phyloP scores from a whole-genome alignment of 2,113 vertebrate genomes.

The Cettia cetti region DNA sequence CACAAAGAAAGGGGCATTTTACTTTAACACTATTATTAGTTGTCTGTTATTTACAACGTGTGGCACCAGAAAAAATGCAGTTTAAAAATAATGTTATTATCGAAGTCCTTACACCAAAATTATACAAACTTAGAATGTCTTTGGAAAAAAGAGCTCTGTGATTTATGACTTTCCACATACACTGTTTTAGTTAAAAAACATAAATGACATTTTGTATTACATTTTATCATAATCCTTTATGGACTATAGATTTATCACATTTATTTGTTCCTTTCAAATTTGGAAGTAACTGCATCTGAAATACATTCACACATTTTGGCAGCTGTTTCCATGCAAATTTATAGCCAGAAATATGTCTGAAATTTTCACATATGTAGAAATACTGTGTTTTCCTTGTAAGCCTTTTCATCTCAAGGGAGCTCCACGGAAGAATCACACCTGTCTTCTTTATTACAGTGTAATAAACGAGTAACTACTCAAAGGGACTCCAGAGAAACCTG shows the following conservation, averaged over 20 bases:
- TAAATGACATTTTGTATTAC: background rate
- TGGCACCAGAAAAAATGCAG: background rate
- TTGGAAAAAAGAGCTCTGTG: background rate
- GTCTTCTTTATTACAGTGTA: background rate
- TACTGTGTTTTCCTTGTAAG: background rate
- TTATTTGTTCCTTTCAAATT: background rate
- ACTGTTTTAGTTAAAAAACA: background rate
- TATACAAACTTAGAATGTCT: background rate
- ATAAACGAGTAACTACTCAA: background rate
- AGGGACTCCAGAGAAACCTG: background rate
- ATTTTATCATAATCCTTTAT: background rate
- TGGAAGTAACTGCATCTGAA: background rate
- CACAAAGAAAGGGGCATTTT: background rate
- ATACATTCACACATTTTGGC: background rate
- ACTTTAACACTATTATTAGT: background rate
- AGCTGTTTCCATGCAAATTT: background rate
- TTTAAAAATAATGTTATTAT: background rate
- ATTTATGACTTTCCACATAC: background rate
- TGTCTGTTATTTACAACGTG: background rate
- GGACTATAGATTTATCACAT: background rate
- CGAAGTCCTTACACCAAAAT: background rate
- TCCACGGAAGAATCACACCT: background rate
- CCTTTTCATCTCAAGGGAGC: background rate
- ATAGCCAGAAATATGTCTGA: background rate
- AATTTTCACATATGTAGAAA: background rate